These are phyloP conservation scores for Tribolium castaneum DNA, from an alignment of 1,140 invertebrate species.

Conservation along the genomic window DNA sequence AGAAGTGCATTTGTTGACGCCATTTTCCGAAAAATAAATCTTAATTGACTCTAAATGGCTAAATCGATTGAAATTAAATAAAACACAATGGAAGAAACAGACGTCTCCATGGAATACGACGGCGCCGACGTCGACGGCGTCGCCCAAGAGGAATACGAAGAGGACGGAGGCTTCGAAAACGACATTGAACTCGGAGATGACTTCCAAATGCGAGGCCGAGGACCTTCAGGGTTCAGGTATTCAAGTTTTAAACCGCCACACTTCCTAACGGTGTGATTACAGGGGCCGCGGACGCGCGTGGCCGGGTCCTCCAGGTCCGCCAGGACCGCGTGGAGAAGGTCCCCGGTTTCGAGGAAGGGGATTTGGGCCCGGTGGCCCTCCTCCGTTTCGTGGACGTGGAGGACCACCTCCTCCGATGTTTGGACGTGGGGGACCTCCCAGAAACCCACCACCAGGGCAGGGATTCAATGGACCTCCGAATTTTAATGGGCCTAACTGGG, in stretches of 20 bases:
- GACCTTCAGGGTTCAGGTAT: conserved; percentile 70
- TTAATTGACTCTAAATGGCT: background rate
- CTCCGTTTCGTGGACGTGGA: conserved; percentile 69
- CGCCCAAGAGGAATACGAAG: conserved; percentile 55
- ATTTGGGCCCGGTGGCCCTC: conserved; percentile 74
- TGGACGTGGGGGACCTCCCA: conserved; percentile 64
- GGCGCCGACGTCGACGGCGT: conserved; percentile 46
- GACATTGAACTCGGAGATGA: conserved; percentile 60
- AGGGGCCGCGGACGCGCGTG: conserved; percentile 64
- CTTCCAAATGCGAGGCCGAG: conserved; percentile 61
- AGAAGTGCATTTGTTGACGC: background rate
- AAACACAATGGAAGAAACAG: conserved; percentile 49
- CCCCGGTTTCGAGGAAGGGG: conserved; percentile 75
- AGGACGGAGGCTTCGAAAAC: conserved; percentile 60
- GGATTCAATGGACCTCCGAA: conserved; percentile 67
- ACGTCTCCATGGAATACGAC: conserved; percentile 55
- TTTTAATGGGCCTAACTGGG: conserved; percentile 71
- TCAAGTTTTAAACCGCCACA: conserved; percentile 15
- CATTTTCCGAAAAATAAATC: conserved; percentile 25
- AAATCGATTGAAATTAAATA: background rate
- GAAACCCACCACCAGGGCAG: conserved; percentile 63
- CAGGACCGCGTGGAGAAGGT: conserved; percentile 66
- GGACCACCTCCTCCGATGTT: conserved; percentile 67
- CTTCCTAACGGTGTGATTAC: conserved; percentile 37
- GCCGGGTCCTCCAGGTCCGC: conserved; percentile 62